Percentiles rank a stretch among this genome's conserved stretches.
These are phyloP conservation scores for Deilephila porcellus DNA, from an alignment of 2,888 invertebrate species.

Conservation along the genomic window DNA sequence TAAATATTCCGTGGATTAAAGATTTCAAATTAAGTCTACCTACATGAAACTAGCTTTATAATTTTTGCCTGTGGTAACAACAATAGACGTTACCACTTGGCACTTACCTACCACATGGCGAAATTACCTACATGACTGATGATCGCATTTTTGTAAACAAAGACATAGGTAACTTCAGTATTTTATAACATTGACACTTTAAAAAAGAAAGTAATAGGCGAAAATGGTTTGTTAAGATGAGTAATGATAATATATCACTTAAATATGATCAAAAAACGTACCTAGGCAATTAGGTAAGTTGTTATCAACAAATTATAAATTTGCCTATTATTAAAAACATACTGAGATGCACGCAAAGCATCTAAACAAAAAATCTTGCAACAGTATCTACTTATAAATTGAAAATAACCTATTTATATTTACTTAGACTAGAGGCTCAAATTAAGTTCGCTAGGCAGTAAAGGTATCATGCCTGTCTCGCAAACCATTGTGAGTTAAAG, in stretches of 20 bases:
- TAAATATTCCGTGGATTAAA: not conserved
- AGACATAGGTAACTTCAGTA: not conserved
- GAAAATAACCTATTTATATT: not conserved
- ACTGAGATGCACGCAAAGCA: not conserved
- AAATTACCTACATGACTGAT: too few species aligned
- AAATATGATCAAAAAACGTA: too few species aligned
- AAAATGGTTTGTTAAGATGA: too few species aligned
- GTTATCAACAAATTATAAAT: not conserved
- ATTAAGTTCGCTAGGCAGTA: constrained; percentile 12
- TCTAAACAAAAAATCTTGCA: not conserved
- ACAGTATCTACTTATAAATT: not conserved
- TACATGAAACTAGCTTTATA: not conserved
- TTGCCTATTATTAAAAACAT: not conserved
- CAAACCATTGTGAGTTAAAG: too few species aligned
- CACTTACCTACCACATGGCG: too few species aligned
- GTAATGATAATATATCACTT: too few species aligned
- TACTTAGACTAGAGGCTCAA: constrained; percentile 18
- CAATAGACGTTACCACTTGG: too few species aligned
- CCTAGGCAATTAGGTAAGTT: too few species aligned
- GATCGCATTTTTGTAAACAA: too few species aligned
- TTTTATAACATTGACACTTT: not conserved
- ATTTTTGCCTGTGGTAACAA: constrained; percentile 12
- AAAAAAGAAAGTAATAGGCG: not conserved
- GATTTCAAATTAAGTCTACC: not conserved
- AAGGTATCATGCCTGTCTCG: not conserved